These are phyloP conservation scores for Parnassius orleans DNA, from an alignment of 2,888 invertebrate genomes.

Conservation along the genomic window DNA sequence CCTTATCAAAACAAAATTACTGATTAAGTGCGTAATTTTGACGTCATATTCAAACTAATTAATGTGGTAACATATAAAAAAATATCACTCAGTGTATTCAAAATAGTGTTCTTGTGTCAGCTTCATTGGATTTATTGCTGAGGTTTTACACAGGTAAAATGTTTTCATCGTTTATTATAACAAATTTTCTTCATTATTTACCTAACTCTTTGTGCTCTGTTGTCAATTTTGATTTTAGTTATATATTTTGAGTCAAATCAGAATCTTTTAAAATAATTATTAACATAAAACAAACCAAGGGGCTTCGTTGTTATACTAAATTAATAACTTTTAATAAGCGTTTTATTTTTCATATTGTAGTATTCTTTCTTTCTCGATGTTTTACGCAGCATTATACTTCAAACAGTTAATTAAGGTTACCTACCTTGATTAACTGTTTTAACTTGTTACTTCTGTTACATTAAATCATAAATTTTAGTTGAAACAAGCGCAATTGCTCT, in stretches of 20 bases:
- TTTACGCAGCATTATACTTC: too few relatives aligned
- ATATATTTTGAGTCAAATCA: too few relatives aligned
- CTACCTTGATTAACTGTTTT: background rate
- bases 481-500: conserved; percentile 8
- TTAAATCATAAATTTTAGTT: conserved; percentile 15
- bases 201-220: too few relatives aligned
- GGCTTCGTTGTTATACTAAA: too few relatives aligned
- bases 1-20: conserved; percentile 54
- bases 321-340: too few relatives aligned
- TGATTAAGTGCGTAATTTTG: conserved; percentile 52
- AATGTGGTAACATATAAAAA: conserved; percentile 2
- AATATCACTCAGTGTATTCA: conserved; percentile 21
- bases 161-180: background rate
- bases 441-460: conserved; percentile 8
- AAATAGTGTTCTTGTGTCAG: conserved; percentile 15
- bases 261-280: too few relatives aligned
- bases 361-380: too few relatives aligned
- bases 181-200: too few relatives aligned
- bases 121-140: conserved; percentile 3
- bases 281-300: too few relatives aligned
- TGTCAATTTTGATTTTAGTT: too few relatives aligned
- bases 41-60: conserved; percentile 40
- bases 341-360: too few relatives aligned
- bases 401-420: too few relatives aligned
- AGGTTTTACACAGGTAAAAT: conserved; percentile 6